Evolutionary conservation across 2,888 invertebrate genomes (phyloP).

Genomic region (Drosophila anceps): DNA sequence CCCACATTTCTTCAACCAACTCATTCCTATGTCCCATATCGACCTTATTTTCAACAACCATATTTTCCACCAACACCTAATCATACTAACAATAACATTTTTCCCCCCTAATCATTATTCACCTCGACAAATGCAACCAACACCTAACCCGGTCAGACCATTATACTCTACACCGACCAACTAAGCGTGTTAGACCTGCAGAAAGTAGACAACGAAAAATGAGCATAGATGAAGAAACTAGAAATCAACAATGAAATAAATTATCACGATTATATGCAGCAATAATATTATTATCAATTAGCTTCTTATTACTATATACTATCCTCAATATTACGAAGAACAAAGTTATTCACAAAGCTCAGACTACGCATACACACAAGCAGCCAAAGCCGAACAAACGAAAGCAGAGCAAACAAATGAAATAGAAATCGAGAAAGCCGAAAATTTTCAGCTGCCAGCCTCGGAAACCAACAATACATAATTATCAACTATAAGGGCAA

Average conservation of each 20-base stretch:
- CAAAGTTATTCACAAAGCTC: not conserved
- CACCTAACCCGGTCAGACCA: not conserved
- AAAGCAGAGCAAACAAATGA: not conserved
- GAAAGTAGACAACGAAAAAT: not conserved
- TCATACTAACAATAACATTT: not conserved
- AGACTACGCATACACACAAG: not conserved
- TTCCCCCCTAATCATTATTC: not conserved
- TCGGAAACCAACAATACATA: constrained; percentile 11
- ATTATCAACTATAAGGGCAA: not conserved
- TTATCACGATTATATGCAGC: not conserved
- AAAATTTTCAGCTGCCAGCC: constrained; percentile 26
- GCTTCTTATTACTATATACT: not conserved
- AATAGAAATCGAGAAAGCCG: constrained; percentile 15
- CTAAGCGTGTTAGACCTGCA: no score
- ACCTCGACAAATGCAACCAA: not conserved
- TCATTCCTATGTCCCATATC: not conserved
- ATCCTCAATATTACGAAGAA: not conserved
- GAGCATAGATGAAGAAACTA: constrained; percentile 1
- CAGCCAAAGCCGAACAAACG: not conserved
- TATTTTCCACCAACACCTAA: not conserved
- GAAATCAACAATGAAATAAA: not conserved
- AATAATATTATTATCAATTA: not conserved
- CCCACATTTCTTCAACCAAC: not conserved
- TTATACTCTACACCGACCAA: not conserved
- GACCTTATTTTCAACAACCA: not conserved